Conservation (phyloP, 2,797 vertebrate genomes). For the Pterois miles region DNA sequence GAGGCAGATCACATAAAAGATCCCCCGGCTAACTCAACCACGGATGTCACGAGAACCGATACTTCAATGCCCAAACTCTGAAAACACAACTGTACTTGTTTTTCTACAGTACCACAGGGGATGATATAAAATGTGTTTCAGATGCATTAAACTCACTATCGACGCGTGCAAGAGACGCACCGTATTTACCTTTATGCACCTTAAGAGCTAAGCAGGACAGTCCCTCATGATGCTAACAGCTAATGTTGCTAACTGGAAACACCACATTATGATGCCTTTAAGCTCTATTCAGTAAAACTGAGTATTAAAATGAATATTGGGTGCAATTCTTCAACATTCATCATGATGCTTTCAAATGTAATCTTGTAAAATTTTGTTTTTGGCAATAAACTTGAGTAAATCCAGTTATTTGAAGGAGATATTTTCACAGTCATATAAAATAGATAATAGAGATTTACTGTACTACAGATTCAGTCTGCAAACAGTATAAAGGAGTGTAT, state of each 20-base stretch:
- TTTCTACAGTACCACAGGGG: not conserved
- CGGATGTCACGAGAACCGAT: not conserved
- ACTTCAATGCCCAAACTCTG: not conserved
- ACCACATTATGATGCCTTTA: too few relatives aligned
- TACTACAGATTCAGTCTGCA: too few relatives aligned
- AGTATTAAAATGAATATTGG: not conserved
- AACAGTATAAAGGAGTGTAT: too few relatives aligned
- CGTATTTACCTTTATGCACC: too few relatives aligned
- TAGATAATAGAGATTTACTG: not conserved
- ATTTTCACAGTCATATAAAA: not conserved
- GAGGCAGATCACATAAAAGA: not conserved
- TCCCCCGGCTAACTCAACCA: not conserved
- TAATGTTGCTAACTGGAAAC: too few relatives aligned
- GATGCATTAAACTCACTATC: too few relatives aligned
- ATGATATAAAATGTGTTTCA: not conserved
- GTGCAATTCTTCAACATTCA: not conserved
- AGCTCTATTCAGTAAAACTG: not conserved
- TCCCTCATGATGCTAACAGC: not conserved
- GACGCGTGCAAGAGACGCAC: too few relatives aligned
- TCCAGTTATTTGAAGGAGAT: not conserved
- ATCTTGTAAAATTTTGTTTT: too few relatives aligned
- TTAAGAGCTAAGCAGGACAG: too few relatives aligned
- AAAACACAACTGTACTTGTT: not conserved
- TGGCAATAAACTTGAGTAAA: too few relatives aligned
- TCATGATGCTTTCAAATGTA: not conserved